Conservation (phyloP, 2,888 invertebrate species). For the Scaptodrosophila latifasciaeformis region DNA sequence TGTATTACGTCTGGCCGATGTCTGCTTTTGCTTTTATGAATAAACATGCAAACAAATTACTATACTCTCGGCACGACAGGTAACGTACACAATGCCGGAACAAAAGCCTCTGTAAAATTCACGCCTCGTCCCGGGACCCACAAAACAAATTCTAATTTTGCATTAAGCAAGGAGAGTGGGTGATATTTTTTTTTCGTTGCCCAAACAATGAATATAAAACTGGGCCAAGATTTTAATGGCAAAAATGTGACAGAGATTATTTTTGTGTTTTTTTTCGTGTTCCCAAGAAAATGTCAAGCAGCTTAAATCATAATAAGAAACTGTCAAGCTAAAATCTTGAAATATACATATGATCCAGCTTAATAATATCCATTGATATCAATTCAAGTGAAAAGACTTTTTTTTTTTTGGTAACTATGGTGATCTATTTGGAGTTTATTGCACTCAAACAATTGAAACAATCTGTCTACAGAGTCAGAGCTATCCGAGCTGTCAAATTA, state of each 20-base stretch:
- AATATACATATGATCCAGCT: no score
- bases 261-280: no score
- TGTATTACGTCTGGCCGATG: conserved; percentile 30
- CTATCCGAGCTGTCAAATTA: conserved; percentile 53
- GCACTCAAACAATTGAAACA: conserved; percentile 28
- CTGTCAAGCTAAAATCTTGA: no score
- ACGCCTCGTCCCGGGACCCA: background rate
- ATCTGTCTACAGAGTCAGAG: no score
- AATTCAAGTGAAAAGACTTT: no score
- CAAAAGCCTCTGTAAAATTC: background rate
- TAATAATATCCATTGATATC: no score
- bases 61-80: conserved; percentile 36
- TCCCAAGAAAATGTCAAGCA: no score
- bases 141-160: conserved; percentile 2
- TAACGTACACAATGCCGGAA: background rate
- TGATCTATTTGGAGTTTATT: conserved; percentile 35
- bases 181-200: conserved; percentile 6
- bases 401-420: conserved; percentile 17
- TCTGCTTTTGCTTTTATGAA: conserved; percentile 40
- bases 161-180: background rate
- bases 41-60: conserved; percentile 58
- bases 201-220: conserved; percentile 35
- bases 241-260: conserved; percentile 16
- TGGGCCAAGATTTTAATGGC: conserved; percentile 56
- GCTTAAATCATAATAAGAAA: no score